Base-by-base conservation (phyloP, 2,113 vertebrate species). In the Syrmaticus mikado region DNA sequence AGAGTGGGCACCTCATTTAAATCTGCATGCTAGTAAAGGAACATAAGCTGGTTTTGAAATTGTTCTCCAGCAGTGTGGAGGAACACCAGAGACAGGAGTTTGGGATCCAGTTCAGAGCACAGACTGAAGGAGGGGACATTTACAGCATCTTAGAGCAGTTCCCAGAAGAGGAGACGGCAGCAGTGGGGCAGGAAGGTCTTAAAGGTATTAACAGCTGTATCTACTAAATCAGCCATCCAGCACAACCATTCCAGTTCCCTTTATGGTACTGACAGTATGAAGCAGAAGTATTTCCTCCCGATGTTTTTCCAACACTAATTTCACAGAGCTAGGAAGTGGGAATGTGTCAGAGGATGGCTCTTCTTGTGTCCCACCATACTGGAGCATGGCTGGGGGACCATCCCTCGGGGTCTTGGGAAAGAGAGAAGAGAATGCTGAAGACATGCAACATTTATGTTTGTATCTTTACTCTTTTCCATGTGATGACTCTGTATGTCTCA, bases 51-150 rank as follows among this genome's bases (percentile, higher is more conserved):
- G 5, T 55, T 55, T 57, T 75, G 82, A 57, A 24, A 78, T 25
- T 2, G 11, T 6, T 22, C 27, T 38, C 55, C 71, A 40, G 3
- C 19, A 2, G 38, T 0, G 0, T 32, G 48, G 30, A 76, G 43
- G 32, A 70, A 60, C 34, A 50, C 12, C 3, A 4, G 13, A 24
- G 21, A 12, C 48, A 82, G 58, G 58, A 38, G 22, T 72, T 36
- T 6, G 58, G 62, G 34, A 40, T n/a, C 19, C 43, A 16, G 15
- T 0, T 18, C 67, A 36, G 34, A 34, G n/a, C 72, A 46, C 48
- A 8, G 4, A 58, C 62, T 0, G 0, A 60, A 68, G 36, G 13
- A 77, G 30, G 22, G 53, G 41, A 19, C 1, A 4, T 34, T 79
- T 38, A 2, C 8, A 68, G 52, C 46, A 85, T 79, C 40, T 22